These are phyloP conservation scores for Macrostomum lignano DNA, from an alignment of 1,140 invertebrate species.

Conservation along the genomic window DNA sequence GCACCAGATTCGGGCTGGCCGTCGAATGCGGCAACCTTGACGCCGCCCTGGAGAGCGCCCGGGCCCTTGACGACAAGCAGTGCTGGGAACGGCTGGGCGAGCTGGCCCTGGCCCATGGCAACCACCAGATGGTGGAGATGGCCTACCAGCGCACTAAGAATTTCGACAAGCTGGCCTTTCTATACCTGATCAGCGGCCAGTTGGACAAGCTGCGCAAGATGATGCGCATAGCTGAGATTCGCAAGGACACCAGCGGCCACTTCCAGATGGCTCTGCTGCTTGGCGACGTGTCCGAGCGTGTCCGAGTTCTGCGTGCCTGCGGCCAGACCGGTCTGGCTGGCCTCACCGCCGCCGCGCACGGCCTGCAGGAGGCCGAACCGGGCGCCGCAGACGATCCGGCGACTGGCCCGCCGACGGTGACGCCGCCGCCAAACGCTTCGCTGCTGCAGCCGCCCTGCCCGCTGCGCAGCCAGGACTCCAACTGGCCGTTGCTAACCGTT, in stretches of 20 bases:
- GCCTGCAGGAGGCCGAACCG: conserved; percentile 27
- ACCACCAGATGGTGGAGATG: conserved; percentile 87
- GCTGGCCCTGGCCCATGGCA: conserved; percentile 67
- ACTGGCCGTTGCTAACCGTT: conserved; percentile 80
- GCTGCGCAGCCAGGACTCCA: conserved; percentile 24
- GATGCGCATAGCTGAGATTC: conserved; percentile 55
- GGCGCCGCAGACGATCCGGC: conserved; percentile 13
- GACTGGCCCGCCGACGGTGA: conserved; percentile 34
- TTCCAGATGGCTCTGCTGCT: conserved; percentile 72
- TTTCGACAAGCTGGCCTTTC: conserved; percentile 87
- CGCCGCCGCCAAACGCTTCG: conserved; percentile 47
- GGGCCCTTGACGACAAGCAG: conserved; percentile 60
- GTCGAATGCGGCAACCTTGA: conserved; percentile 95
- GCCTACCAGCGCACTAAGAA: conserved; percentile 96
- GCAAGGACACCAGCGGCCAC: conserved; percentile 58
- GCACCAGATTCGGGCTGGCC: conserved; percentile 74
- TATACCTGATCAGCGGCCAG: conserved; percentile 93
- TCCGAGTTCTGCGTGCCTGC: conserved; percentile 37
- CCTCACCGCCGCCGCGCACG: conserved; percentile 74
- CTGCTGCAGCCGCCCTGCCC: conserved; percentile 59
- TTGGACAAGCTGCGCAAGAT: conserved; percentile 87
- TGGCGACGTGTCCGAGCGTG: conserved; percentile 63
- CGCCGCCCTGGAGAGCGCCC: conserved; percentile 60
- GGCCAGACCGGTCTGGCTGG: conserved; percentile 49
- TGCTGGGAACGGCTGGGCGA: conserved; percentile 91